Percentiles rank a stretch among this genome's conserved stretches.
Evolutionary conservation across 35 echinoderm and acorn worm genomes (phyloP).

Genomic region (Anneissia japonica): DNA sequence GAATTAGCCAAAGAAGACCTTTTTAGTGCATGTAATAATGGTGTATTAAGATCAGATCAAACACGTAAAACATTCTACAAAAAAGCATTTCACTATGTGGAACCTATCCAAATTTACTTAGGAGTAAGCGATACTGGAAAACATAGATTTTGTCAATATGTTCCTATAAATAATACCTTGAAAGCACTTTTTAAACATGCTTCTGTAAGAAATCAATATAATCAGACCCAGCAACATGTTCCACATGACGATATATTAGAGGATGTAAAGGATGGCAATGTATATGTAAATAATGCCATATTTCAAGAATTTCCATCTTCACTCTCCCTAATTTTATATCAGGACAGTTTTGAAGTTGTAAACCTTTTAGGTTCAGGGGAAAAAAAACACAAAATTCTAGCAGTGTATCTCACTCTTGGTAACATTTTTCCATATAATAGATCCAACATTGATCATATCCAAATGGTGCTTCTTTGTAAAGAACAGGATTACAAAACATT

Average conservation of each 20-base stretch:
- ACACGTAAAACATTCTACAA: constrained; percentile 18
- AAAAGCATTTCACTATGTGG: constrained; percentile 2
- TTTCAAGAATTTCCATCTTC: constrained; percentile 2
- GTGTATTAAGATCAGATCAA: constrained; percentile 17
- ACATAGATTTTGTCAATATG: constrained; percentile 3
- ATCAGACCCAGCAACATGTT: too few species aligned
- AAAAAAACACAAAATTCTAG: constrained; percentile 56
- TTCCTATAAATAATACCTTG: constrained; percentile 14
- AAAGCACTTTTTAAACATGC: background rate
- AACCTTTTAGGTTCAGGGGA: constrained; percentile 50
- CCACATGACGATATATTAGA: too few species aligned
- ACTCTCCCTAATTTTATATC: constrained; percentile 35
- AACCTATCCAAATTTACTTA: background rate
- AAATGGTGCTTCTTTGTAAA: constrained; percentile 37
- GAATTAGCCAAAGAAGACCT: background rate
- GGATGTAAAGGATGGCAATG: constrained; percentile 1
- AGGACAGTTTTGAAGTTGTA: constrained; percentile 48
- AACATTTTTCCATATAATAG: constrained; percentile 32
- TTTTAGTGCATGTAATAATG: constrained; percentile 6
- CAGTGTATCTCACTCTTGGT: constrained; percentile 45
- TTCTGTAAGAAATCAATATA: background rate
- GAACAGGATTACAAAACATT: constrained; percentile 46
- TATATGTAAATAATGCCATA: constrained; percentile 9
- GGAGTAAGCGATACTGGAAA: background rate
- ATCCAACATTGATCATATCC: constrained; percentile 32